Percentiles rank a stretch among this genome's conserved stretches.
phyloP scores from a whole-genome alignment of 1,140 invertebrate genomes.

The Himalopsyche phryganea region DNA sequence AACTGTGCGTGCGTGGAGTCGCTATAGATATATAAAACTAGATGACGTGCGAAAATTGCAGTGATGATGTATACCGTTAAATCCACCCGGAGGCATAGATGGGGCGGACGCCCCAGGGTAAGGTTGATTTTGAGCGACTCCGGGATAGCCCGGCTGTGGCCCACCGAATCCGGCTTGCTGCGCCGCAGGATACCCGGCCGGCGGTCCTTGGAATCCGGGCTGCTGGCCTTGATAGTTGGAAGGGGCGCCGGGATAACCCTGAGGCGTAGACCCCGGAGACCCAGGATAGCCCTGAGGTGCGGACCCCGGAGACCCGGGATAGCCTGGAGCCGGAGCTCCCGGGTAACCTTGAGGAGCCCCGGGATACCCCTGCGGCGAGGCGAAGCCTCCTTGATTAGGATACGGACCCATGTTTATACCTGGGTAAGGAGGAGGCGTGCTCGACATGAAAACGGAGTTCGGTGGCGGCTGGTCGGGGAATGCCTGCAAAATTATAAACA shows the following conservation, averaged over 20 bases:
- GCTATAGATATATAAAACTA: too few species aligned
- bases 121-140: constrained; percentile 21
- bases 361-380: constrained; percentile 23
- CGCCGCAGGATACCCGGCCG: constrained; percentile 9
- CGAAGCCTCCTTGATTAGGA: constrained; percentile 39
- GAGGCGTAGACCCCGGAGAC: constrained; percentile 16
- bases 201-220: constrained; percentile 7
- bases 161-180: constrained; percentile 14
- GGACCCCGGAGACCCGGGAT: constrained; percentile 34
- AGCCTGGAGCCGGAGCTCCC: constrained; percentile 30
- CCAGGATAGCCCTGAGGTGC: constrained; percentile 24
- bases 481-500: constrained; percentile 41
- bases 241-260: constrained; percentile 17
- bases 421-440: constrained; percentile 93
- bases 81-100: constrained; percentile 1
- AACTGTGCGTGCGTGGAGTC: too few species aligned
- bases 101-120: constrained; percentile 35
- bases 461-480: constrained; percentile 67
- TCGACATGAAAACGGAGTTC: constrained; percentile 85
- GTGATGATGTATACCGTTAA: too few species aligned
- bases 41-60: too few species aligned
- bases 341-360: constrained; percentile 24
- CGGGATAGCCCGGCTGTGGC: constrained; percentile 37
- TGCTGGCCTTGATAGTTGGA: constrained; percentile 36
- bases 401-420: constrained; percentile 62